Evolutionary conservation across 2,113 vertebrate species (phyloP), one percentile per base, ranked within the genome.

Genomic region (Gobius niger): DNA sequence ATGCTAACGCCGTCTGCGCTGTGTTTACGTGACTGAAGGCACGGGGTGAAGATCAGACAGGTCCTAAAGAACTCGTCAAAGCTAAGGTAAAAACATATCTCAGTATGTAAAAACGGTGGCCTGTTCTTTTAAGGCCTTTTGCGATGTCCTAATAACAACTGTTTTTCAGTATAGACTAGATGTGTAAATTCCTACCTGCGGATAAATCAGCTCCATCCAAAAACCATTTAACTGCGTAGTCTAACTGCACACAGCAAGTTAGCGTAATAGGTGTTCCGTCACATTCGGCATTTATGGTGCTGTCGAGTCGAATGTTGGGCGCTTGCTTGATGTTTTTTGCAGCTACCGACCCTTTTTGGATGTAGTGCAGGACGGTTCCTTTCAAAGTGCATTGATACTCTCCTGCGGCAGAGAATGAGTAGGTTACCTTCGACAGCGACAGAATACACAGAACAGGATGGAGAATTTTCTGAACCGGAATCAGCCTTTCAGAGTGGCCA

Each of bases 231-330:
- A 85, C 61, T 1, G 0, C 42, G 63, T 70, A 89, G 1, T 6
- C 5, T 0, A 0, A 0, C 66, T 90, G 87, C 47, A 89, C 89
- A 44, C 89, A 90, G 44, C 89, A 90, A 1, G 8, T 0, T 6
- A 89, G 61, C 0, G 0, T 44, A 47, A 3, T 1, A 0, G 42
- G 0, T 0, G 0, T 7, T 15, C 19, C 47, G 0, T 3, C 0
- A 19, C 87, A 89, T 18, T 40, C 0, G 15, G 69, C 47, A 1
- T 81, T 78, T 9, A 83, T 0, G 47, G 9, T 0, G 6, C 11
- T 34, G 1, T n/a, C 13, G 7, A 82, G 67, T 65, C 9, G 57
- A 15, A 91, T 44, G 67, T 42, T 70, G 1, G 90, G 89, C 18
- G 75, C 82, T 19, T 44, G 3, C 47, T 11, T n/a, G 71, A 92